Base-by-base conservation (phyloP, 2,888 invertebrate species). In the Sarcophaga rosellei region DNA sequence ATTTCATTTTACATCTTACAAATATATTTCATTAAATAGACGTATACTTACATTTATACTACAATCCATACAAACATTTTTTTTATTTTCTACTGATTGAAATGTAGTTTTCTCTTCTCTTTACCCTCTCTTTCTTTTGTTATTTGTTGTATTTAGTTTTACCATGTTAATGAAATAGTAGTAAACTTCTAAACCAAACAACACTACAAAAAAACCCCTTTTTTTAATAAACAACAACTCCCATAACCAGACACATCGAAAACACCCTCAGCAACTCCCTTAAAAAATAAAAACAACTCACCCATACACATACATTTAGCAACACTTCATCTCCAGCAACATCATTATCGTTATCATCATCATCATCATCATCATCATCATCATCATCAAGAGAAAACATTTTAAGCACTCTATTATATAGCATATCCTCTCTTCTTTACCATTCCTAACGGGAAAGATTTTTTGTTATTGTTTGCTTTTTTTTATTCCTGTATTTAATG, bases 41-140 rank as follows among this genome's bases (percentile, higher is more conserved):
- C 35, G 35, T 35, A 35, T 47, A 15, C 17, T 53, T 17, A 53
- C 53, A 53, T 53, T 53, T 25, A 23, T 65, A 25, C 44, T 20
- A 4, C 20, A 25, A 59, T 25, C 35, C 10, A 21, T 53, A 70
- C 17, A 53, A 53, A 53, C 3, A 15, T 47, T 53, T 15, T 47
- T 47, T 53, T 20, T 73, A 65, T 35, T 80, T 81, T 85, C 59
- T 69, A 70, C 74, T 84, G 84, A 84, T 86, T 86, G 84, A 86
- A 86, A 86, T 81, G 77, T 86, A 81, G 81, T 78, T 81, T 69
- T 81, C 84, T 25, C 63, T 72, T 20, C 35, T 70, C 10, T 76
- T 23, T 25, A 44, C 45, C 63, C 17, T 53, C 5, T 53, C 17
- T 53, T 17, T 17, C 17, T 53, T 5, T 15, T 11, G 4, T 53